These are phyloP conservation scores for Serripes groenlandicus DNA, from an alignment of 2,888 invertebrate species.

Conservation along the genomic window DNA sequence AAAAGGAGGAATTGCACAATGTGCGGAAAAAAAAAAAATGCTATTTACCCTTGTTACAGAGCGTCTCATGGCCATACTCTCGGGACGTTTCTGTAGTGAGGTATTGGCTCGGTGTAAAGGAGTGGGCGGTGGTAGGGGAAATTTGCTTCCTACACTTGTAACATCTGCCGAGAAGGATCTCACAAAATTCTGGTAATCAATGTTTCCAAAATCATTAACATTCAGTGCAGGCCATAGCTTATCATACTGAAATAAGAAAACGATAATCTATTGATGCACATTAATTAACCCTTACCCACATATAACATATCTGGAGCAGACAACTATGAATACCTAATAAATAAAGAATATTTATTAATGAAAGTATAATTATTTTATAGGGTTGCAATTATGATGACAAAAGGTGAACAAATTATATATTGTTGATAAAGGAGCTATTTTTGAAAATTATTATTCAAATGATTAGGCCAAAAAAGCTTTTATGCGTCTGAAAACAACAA, in stretches of 20 bases:
- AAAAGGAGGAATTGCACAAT: no score
- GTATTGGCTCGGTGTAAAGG: constrained; percentile 65
- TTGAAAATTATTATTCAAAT: no score
- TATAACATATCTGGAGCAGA: no score
- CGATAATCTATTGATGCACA: neutral
- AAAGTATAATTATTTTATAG: no score
- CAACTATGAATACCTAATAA: no score
- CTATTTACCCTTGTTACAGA: constrained; percentile 71
- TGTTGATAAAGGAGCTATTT: no score
- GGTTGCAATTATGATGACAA: neutral
- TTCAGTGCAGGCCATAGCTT: constrained; percentile 77
- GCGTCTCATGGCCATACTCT: constrained; percentile 65
- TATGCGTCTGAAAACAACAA: no score
- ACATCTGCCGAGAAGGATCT: constrained; percentile 68
- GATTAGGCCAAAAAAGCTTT: no score
- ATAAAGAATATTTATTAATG: no score
- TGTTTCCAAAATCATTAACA: constrained; percentile 83
- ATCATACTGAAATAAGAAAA: constrained; percentile 78
- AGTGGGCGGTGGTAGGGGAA: constrained; percentile 57
- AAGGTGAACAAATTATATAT: neutral
- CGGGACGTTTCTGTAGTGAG: constrained; percentile 58
- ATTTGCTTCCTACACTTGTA: constrained; percentile 8
- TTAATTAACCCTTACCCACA: no score
- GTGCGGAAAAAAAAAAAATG: no score
- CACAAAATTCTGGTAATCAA: constrained; percentile 83